Percentiles rank a stretch among this genome's conserved stretches.
These are phyloP conservation scores for Philopotamus ludificatus DNA, from an alignment of 1,140 invertebrate genomes.

Conservation along the genomic window DNA sequence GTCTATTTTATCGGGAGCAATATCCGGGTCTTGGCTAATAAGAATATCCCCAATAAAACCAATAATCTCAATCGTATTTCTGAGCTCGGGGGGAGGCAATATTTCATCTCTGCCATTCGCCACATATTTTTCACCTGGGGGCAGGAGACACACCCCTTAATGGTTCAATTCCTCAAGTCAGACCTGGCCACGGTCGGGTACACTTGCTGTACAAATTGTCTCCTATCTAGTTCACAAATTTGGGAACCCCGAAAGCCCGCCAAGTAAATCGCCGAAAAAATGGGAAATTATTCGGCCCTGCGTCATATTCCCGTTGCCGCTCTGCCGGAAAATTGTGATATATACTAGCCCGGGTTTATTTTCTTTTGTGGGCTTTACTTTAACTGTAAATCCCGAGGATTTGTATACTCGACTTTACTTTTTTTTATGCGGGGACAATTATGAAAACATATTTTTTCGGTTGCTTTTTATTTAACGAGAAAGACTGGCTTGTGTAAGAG, in stretches of 20 bases:
- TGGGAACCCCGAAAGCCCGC: not conserved
- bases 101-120: conserved; percentile 27
- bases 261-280: conserved; percentile 7
- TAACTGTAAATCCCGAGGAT: not conserved
- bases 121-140: conserved; percentile 15
- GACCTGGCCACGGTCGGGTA: not conserved
- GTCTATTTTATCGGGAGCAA: too few species aligned
- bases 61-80: conserved; percentile 30
- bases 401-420: too few species aligned
- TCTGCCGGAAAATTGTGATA: conserved; percentile 7
- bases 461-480: too few species aligned
- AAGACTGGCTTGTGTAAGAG: too few species aligned
- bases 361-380: not conserved
- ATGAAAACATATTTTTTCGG: too few species aligned
- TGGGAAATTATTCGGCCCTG: conserved; percentile 9
- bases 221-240: not conserved
- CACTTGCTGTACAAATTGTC: not conserved
- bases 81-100: conserved; percentile 10
- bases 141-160: conserved; percentile 15
- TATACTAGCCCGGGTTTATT: not conserved
- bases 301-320: not conserved
- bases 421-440: too few species aligned
- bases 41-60: conserved; percentile 5
- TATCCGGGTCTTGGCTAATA: too few species aligned
- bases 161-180: conserved; percentile 14